Evolutionary conservation across 2,113 vertebrate genomes (phyloP).

Genomic region (Lontra canadensis): DNA sequence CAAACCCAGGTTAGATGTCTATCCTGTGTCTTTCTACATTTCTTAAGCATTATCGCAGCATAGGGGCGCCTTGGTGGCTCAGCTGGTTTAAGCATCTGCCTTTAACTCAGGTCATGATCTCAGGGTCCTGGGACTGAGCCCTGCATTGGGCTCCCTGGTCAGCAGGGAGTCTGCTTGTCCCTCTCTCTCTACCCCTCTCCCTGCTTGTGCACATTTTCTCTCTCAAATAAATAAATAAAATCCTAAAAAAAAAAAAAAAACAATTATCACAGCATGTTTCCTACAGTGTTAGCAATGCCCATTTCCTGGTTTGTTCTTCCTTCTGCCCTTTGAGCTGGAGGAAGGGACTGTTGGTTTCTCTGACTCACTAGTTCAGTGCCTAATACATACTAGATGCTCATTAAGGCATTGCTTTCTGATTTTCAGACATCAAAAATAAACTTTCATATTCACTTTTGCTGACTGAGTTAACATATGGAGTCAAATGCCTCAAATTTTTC

Average conservation of each 20-base stretch:
- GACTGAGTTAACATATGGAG: neutral
- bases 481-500: neutral
- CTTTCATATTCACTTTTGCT: neutral
- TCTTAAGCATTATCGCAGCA: neutral
- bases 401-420: neutral
- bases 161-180: neutral
- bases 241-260: neutral
- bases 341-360: neutral
- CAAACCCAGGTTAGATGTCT: neutral
- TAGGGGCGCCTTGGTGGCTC: neutral
- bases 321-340: neutral
- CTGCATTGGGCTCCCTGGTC: neutral
- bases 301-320: neutral
- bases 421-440: neutral
- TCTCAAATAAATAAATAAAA: too few relatives aligned
- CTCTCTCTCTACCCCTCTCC: too few relatives aligned
- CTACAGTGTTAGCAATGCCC: neutral
- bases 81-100: neutral
- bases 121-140: neutral
- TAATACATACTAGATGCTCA: neutral
- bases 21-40: neutral
- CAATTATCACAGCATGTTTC: neutral
- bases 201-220: too few relatives aligned
- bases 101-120: neutral
- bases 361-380: neutral